A percentile compares a stretch with the other conserved stretches of the same genome.
phyloP scores from a whole-genome alignment of 1,140 invertebrate genomes.

The Diabrotica virgifera region DNA sequence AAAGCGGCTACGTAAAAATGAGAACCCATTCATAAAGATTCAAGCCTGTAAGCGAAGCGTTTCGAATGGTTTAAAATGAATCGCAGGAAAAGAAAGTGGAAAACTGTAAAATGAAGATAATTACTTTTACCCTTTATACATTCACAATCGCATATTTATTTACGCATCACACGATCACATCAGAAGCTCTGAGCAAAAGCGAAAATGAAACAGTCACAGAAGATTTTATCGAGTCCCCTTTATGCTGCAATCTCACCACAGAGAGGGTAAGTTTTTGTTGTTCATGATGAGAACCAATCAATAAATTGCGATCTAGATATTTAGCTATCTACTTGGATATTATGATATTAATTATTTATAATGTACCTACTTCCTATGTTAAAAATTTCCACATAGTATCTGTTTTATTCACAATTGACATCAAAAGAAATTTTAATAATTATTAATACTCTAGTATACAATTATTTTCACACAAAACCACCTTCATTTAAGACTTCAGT shows the following conservation, averaged over 20 bases:
- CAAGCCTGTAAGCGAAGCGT: not conserved
- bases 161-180: not conserved
- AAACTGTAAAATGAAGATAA: constrained; percentile 25
- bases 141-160: constrained; percentile 7
- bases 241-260: constrained; percentile 52
- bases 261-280: constrained; percentile 23
- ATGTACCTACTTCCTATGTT: no score
- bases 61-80: constrained; percentile 28
- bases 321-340: no score
- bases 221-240: constrained; percentile 44
- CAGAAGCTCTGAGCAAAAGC: constrained; percentile 7
- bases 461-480: no score
- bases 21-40: not conserved
- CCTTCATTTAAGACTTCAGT: no score
- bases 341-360: no score
- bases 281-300: no score
- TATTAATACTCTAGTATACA: no score
- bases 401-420: no score
- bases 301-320: no score
- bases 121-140: constrained; percentile 14
- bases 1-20: not conserved
- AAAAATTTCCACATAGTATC: no score
- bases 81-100: constrained; percentile 35
- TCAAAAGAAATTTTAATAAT: no score
- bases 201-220: constrained; percentile 25